These are phyloP conservation scores for Drepanosiphum platanoidis DNA, from an alignment of 2,888 invertebrate genomes.

Conservation along the genomic window DNA sequence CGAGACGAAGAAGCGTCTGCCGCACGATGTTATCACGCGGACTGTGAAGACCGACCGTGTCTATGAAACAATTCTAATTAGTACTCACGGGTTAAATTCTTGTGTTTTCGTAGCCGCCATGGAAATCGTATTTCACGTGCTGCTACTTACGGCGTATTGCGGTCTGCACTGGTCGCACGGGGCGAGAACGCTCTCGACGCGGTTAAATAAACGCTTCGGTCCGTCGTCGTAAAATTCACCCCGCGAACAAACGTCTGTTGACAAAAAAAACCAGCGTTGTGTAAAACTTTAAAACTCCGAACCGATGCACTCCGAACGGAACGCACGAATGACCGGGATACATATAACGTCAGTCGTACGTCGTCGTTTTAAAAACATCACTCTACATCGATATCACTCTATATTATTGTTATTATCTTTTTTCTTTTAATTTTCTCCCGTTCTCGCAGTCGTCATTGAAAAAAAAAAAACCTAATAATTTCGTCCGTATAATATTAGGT, in stretches of 20 bases:
- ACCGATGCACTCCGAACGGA: slow-evolving; percentile 18
- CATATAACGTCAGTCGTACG: neutral
- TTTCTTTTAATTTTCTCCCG: neutral
- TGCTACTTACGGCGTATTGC: slow-evolving; percentile 2
- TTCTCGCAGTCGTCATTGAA: neutral
- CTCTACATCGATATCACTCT: neutral
- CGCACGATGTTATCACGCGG: no score
- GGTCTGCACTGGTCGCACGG: neutral
- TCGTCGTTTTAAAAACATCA: neutral
- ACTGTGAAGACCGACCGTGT: neutral
- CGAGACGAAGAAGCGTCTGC: neutral
- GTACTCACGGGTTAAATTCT: slow-evolving; percentile 28
- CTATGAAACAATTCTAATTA: slow-evolving; percentile 20
- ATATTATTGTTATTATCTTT: neutral
- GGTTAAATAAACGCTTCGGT: neutral
- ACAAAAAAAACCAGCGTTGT: neutral
- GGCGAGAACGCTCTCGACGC: no score
- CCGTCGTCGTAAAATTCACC: neutral
- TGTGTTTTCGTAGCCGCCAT: slow-evolving; percentile 29
- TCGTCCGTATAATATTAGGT: neutral
- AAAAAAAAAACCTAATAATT: neutral
- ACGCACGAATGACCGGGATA: slow-evolving; percentile 28
- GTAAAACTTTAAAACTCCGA: slow-evolving; percentile 9
- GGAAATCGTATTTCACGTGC: slow-evolving; percentile 29
- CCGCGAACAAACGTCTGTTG: neutral